A percentile compares a stretch with the other conserved stretches of the same genome.
phyloP scores from a whole-genome alignment of 2,113 vertebrate genomes.

The Ascaphus truei region DNA sequence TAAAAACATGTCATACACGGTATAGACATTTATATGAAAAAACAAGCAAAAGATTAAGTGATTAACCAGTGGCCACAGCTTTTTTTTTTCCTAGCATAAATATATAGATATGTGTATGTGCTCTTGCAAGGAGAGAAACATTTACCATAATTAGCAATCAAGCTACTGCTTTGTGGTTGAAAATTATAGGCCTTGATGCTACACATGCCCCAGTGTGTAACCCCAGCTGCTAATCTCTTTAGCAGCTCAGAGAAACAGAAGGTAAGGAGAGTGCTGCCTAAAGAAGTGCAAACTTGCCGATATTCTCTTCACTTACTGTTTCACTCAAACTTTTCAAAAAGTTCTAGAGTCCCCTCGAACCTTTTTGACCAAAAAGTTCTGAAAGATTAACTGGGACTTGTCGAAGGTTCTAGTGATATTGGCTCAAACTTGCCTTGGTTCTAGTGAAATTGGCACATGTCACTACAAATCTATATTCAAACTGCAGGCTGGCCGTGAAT shows the following conservation, averaged over 20 bases:
- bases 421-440: too few relatives aligned
- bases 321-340: too few relatives aligned
- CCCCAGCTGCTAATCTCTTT: not conserved
- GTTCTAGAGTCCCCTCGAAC: too few relatives aligned
- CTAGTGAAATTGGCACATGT: too few relatives aligned
- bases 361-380: too few relatives aligned
- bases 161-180: conserved; percentile 14
- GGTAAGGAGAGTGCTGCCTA: too few relatives aligned
- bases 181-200: not conserved
- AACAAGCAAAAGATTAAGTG: conserved; percentile 13
- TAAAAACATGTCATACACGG: not conserved
- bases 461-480: too few relatives aligned
- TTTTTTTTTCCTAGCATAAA: not conserved
- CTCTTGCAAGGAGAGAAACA: conserved; percentile 10
- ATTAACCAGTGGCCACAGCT: conserved; percentile 13
- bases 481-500: too few relatives aligned
- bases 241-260: not conserved
- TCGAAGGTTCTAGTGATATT: too few relatives aligned
- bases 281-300: too few relatives aligned
- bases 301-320: too few relatives aligned
- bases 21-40: conserved; percentile 1
- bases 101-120: not conserved
- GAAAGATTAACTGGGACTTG: too few relatives aligned
- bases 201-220: not conserved
- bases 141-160: conserved; percentile 25